A percentile compares a stretch with the other conserved stretches of the same genome.
Conservation (phyloP, 1,140 invertebrate genomes). For the Drosophila willistoni region DNA sequence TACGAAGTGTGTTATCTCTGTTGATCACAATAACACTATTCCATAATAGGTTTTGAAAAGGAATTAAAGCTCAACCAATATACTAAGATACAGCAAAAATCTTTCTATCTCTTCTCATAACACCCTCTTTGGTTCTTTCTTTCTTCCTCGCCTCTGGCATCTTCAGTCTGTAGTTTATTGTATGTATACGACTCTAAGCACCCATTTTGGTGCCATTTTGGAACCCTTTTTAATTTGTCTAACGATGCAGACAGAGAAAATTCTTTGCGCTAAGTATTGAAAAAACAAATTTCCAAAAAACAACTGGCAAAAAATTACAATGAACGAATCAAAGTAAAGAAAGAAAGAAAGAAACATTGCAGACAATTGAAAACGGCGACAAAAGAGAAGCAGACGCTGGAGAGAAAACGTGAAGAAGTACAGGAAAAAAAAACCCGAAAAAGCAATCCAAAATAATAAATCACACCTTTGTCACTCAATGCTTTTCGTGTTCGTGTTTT, state of each 20-base stretch:
- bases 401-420: background rate
- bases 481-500: constrained; percentile 4
- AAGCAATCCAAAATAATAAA: constrained; percentile 72
- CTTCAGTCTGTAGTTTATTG: no score
- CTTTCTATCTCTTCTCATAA: background rate
- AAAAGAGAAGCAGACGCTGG: background rate
- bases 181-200: no score
- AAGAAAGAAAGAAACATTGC: constrained; percentile 36
- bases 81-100: background rate
- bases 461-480: constrained; percentile 78
- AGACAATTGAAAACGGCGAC: constrained; percentile 52
- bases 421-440: constrained; percentile 27
- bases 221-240: constrained; percentile 21
- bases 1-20: no score
- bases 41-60: constrained; percentile 5
- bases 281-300: constrained; percentile 33
- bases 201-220: background rate
- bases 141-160: background rate
- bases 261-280: constrained; percentile 29
- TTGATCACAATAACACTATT: no score
- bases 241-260: constrained; percentile 9
- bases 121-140: background rate
- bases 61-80: constrained; percentile 46
- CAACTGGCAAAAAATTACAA: constrained; percentile 11
- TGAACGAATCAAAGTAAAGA: constrained; percentile 3